These are phyloP conservation scores for Syrista parreyssii DNA, from an alignment of 2,888 invertebrate genomes.

Conservation along the genomic window DNA sequence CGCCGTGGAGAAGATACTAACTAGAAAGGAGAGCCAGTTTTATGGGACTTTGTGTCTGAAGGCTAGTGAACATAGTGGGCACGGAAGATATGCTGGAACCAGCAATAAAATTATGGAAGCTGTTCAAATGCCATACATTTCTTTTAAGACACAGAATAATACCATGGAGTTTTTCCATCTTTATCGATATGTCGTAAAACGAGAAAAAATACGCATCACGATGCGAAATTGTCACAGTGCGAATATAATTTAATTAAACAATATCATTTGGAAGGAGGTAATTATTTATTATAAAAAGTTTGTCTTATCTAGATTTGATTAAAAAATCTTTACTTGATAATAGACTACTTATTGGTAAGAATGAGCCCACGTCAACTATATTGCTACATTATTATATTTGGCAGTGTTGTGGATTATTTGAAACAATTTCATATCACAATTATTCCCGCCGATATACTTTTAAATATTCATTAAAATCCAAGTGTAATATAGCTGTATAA, in stretches of 20 bases:
- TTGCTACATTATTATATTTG: neutral
- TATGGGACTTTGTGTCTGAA: neutral
- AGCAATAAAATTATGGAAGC: neutral
- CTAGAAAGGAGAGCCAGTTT: neutral
- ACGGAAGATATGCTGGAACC: neutral
- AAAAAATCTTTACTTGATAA: neutral
- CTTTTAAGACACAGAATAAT: neutral
- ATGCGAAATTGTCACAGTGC: neutral
- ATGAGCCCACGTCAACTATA: neutral
- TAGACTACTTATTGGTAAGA: neutral
- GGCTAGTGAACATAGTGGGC: no score
- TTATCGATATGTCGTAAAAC: neutral
- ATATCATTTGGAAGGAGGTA: neutral
- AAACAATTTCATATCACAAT: neutral
- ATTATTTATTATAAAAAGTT: neutral
- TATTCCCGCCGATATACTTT: neutral
- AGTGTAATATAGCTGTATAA: neutral
- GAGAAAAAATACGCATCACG: neutral
- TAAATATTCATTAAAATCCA: neutral
- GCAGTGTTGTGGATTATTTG: neutral
- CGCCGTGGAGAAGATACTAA: neutral
- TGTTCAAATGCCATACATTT: neutral
- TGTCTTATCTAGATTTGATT: neutral
- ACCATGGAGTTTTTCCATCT: neutral
- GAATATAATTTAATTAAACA: neutral